phyloP scores from a whole-genome alignment of 2,113 vertebrate genomes.

The Corydoras maculifer region DNA sequence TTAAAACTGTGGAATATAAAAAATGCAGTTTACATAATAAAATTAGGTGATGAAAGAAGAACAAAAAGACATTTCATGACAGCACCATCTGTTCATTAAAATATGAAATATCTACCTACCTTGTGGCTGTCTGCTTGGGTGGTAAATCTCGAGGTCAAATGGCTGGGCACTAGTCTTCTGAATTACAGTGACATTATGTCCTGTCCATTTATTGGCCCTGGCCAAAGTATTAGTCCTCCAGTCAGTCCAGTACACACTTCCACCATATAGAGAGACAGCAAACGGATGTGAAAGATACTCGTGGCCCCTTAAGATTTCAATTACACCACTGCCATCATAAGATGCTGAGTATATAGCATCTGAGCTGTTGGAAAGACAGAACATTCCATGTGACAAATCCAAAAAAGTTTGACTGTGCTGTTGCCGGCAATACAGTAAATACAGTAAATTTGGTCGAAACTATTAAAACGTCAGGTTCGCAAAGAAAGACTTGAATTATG shows the following conservation, averaged over 20 bases:
- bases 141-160: constrained; percentile 96
- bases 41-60: neutral
- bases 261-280: constrained; percentile 91
- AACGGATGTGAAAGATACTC: constrained; percentile 98
- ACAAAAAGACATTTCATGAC: neutral
- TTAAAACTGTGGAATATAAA: too few relatives aligned
- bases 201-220: constrained; percentile 97
- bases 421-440: constrained; percentile 11
- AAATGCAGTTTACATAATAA: too few relatives aligned
- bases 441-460: neutral
- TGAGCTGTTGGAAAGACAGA: constrained; percentile 70
- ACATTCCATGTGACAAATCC: constrained; percentile 15
- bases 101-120: constrained; percentile 60
- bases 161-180: constrained; percentile 98
- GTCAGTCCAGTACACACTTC: constrained; percentile 96
- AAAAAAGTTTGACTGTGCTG: constrained; percentile 12
- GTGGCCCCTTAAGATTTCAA: constrained; percentile 90
- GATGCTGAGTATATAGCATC: constrained; percentile 97
- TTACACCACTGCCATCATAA: constrained; percentile 87
- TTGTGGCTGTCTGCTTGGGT: constrained; percentile 93
- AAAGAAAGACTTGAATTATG: too few relatives aligned
- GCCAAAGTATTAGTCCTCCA: constrained; percentile 97
- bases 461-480: too few relatives aligned
- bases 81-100: neutral
- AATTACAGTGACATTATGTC: constrained; percentile 92